phyloP scores from a whole-genome alignment of 2,888 invertebrate species.

The Amphipoea lucens region DNA sequence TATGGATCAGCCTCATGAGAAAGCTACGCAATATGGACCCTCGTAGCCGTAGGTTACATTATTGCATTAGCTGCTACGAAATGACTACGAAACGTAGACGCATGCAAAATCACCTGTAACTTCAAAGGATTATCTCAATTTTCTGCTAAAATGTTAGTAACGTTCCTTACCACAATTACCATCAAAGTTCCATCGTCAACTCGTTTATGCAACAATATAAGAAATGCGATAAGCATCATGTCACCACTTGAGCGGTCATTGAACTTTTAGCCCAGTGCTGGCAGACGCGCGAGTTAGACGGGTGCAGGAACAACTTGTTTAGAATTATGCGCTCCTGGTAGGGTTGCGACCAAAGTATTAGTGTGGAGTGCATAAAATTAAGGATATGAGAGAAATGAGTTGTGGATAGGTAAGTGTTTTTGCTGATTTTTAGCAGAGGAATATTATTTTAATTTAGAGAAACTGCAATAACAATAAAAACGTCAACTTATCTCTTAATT shows the following conservation, averaged over 20 bases:
- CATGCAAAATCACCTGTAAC: not conserved
- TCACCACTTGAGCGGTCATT: slow-evolving; percentile 73
- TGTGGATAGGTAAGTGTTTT: not conserved
- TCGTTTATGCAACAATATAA: slow-evolving; percentile 62
- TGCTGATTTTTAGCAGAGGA: not conserved
- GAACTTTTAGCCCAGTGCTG: slow-evolving; percentile 80
- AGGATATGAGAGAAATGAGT: slow-evolving; percentile 17
- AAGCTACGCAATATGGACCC: not conserved
- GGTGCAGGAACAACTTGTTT: slow-evolving; percentile 75
- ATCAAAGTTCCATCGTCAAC: slow-evolving; percentile 42
- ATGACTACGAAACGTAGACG: slow-evolving; percentile 29
- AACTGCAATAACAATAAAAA: not conserved
- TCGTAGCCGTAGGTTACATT: slow-evolving; percentile 5
- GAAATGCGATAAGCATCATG: slow-evolving; percentile 70
- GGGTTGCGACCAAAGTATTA: slow-evolving; percentile 66
- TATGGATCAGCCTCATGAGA: not conserved
- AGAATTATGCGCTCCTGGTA: slow-evolving; percentile 76
- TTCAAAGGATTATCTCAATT: not conserved
- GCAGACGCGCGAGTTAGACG: slow-evolving; percentile 70
- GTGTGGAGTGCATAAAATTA: slow-evolving; percentile 51
- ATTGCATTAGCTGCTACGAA: slow-evolving; percentile 40
- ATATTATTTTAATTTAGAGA: not conserved
- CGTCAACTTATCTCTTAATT: not conserved
- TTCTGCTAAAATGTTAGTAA: slow-evolving; percentile 19
- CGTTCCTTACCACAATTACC: slow-evolving; percentile 26